Evolutionary conservation across 2,797 vertebrate genomes (phyloP).

Genomic region (Enteromius afrohamiltoni): DNA sequence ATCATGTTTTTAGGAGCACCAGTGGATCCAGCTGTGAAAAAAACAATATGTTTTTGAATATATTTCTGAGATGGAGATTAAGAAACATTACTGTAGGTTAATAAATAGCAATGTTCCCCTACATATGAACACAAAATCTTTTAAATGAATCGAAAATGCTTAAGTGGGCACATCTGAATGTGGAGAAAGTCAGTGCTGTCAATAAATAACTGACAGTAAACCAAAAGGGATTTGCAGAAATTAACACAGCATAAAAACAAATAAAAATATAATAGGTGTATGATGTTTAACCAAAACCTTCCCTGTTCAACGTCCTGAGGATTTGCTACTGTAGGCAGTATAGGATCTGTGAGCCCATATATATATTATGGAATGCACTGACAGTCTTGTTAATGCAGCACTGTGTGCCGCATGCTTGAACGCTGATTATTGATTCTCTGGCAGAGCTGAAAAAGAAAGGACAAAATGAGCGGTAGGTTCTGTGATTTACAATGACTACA

Average conservation of each 20-base stretch:
- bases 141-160: too few species aligned
- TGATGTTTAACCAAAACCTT: not conserved
- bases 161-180: not conserved
- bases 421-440: not conserved
- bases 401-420: not conserved
- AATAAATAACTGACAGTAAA: too few species aligned
- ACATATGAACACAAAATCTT: too few species aligned
- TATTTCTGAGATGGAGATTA: too few species aligned
- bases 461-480: not conserved
- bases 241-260: not conserved
- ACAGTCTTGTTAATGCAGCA: not conserved
- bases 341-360: not conserved
- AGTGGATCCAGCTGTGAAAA: not conserved
- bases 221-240: not conserved
- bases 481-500: not conserved
- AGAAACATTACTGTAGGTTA: too few species aligned
- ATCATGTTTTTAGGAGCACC: not conserved
- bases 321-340: not conserved
- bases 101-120: too few species aligned
- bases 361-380: slow-evolving; percentile 1
- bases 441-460: not conserved
- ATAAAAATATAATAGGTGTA: not conserved
- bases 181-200: not conserved
- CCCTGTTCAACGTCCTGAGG: not conserved
- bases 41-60: too few species aligned